Conservation (phyloP, 2,888 invertebrate species). For the Uropetala carovei region DNA sequence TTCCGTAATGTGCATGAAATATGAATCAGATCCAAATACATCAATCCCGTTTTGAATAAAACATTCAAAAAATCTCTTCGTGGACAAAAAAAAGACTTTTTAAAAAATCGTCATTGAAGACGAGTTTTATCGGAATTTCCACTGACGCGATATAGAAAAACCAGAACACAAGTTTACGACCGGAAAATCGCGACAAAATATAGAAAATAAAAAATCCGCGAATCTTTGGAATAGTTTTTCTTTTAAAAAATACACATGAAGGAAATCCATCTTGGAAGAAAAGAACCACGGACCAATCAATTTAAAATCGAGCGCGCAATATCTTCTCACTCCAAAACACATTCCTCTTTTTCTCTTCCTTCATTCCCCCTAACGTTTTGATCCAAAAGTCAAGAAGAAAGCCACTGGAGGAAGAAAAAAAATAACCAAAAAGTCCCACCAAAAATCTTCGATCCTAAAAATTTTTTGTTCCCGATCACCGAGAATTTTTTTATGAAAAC, state of each 20-base stretch:
- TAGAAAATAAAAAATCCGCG: not conserved
- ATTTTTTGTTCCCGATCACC: not conserved
- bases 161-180: not conserved
- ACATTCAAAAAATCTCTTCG: too few species aligned
- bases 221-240: not conserved
- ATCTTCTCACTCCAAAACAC: not conserved
- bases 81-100: too few species aligned
- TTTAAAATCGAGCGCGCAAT: not conserved
- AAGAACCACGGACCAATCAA: not conserved
- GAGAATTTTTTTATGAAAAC: not conserved
- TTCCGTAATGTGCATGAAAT: too few species aligned
- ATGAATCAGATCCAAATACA: too few species aligned
- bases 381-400: not conserved
- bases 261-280: slow-evolving; percentile 16
- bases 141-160: not conserved
- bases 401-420: too few species aligned
- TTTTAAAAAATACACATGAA: not conserved
- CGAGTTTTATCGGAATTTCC: not conserved
- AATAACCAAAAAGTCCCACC: not conserved
- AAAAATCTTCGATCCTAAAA: not conserved
- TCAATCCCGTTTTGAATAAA: too few species aligned
- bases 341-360: not conserved
- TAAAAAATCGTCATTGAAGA: too few species aligned
- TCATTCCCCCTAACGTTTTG: too few species aligned
- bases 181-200: not conserved